Evolutionary conservation across 2,888 invertebrate species (phyloP).

Genomic region (Erebia palarica): DNA sequence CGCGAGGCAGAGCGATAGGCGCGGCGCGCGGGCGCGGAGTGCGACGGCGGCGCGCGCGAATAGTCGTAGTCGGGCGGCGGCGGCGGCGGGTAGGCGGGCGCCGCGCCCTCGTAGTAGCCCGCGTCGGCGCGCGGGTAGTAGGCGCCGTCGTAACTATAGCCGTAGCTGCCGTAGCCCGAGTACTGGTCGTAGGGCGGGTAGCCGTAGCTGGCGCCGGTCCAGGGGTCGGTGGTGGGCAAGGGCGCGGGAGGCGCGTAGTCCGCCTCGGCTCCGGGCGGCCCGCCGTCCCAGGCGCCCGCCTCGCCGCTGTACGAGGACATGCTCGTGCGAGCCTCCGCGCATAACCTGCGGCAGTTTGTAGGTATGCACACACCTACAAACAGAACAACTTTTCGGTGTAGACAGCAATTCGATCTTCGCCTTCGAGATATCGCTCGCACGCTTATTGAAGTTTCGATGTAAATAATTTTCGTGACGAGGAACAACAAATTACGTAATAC

Average conservation of each 20-base stretch:
- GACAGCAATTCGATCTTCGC: slow-evolving; percentile 73
- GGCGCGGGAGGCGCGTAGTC: slow-evolving; percentile 73
- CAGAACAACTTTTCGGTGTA: slow-evolving; percentile 87
- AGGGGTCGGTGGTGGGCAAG: slow-evolving; percentile 70
- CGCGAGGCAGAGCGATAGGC: slow-evolving; percentile 59
- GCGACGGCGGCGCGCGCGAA: slow-evolving; percentile 44
- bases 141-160: slow-evolving; percentile 60
- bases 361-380: slow-evolving; percentile 85
- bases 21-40: slow-evolving; percentile 50
- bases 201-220: slow-evolving; percentile 75
- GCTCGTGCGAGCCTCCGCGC: slow-evolving; percentile 71
- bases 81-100: slow-evolving; percentile 46
- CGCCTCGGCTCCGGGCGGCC: slow-evolving; percentile 80
- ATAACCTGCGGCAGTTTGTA: slow-evolving; percentile 83
- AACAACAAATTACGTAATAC: slow-evolving; percentile 80
- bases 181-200: slow-evolving; percentile 65
- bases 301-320: slow-evolving; percentile 76
- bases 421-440: slow-evolving; percentile 62
- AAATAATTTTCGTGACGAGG: slow-evolving; percentile 66
- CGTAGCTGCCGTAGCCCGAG: slow-evolving; percentile 59
- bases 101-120: slow-evolving; percentile 55
- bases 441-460: slow-evolving; percentile 62
- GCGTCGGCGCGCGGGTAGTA: slow-evolving; percentile 60
- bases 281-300: slow-evolving; percentile 76
- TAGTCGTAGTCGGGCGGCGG: slow-evolving; percentile 45